These are phyloP conservation scores for Peromyscus nudipes DNA, from an alignment of 2,797 vertebrate species.

Conservation along the genomic window DNA sequence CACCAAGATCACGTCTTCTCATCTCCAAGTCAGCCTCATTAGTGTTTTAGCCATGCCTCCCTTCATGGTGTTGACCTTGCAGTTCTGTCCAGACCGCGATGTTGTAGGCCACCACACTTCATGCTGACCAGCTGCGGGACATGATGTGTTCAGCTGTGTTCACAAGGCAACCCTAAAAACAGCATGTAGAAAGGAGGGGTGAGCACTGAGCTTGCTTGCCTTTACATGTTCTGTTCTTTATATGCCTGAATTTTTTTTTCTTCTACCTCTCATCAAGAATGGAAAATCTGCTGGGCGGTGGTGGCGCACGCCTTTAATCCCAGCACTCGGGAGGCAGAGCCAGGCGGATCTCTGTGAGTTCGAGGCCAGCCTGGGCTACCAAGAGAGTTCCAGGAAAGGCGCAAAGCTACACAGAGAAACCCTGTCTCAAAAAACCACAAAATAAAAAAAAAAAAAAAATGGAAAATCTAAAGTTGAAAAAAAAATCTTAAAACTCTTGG, in stretches of 20 bases:
- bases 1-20: background rate
- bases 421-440: too few species aligned
- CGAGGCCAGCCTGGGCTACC: too few species aligned
- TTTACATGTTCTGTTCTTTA: background rate
- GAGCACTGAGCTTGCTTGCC: background rate
- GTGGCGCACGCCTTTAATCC: too few species aligned
- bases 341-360: too few species aligned
- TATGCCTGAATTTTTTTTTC: background rate
- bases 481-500: background rate
- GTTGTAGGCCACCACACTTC: background rate
- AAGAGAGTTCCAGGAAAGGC: too few species aligned
- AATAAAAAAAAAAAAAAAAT: too few species aligned
- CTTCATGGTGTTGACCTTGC: background rate
- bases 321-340: too few species aligned
- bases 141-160: background rate
- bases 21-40: background rate
- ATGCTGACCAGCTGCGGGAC: background rate
- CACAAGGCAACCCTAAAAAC: rapidly evolving
- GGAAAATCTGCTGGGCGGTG: too few species aligned
- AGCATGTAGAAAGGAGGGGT: background rate
- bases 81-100: background rate
- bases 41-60: background rate
- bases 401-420: too few species aligned
- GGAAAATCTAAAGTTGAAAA: background rate
- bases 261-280: background rate